phyloP scores from a whole-genome alignment of 2,888 invertebrate genomes.

The Ligdia adustata region DNA sequence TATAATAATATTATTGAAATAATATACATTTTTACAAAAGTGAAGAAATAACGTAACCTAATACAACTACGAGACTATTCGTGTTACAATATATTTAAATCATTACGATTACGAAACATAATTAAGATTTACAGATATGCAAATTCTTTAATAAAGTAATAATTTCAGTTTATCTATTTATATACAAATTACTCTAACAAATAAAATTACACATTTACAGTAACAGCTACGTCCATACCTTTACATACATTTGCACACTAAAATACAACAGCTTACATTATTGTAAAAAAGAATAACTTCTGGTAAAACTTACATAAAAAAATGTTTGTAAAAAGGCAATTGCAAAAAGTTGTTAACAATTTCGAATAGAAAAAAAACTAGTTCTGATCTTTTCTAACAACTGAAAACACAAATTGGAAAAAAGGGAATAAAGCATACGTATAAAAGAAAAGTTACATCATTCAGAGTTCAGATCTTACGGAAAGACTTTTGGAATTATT shows the following conservation, averaged over 20 bases:
- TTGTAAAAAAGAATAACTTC: slow-evolving; percentile 14
- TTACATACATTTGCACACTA: slow-evolving; percentile 38
- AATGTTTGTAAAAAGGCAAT: slow-evolving; percentile 18
- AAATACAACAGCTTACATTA: slow-evolving; percentile 38
- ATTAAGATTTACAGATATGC: slow-evolving; percentile 61
- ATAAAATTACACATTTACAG: slow-evolving; percentile 72
- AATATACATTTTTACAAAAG: slow-evolving; percentile 80
- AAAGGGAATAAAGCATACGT: slow-evolving; percentile 38
- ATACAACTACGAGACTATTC: slow-evolving; percentile 60
- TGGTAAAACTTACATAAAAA: slow-evolving; percentile 18
- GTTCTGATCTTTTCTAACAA: slow-evolving; percentile 40
- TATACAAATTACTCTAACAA: slow-evolving; percentile 63
- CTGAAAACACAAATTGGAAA: slow-evolving; percentile 40
- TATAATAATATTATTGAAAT: slow-evolving; percentile 72
- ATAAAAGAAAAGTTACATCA: slow-evolving; percentile 36
- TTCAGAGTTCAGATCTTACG: slow-evolving; percentile 52
- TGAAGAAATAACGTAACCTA: slow-evolving; percentile 65
- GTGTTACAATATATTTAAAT: slow-evolving; percentile 72
- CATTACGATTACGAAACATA: slow-evolving; percentile 43
- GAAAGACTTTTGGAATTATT: slow-evolving; percentile 31
- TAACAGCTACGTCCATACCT: slow-evolving; percentile 43
- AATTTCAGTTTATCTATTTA: slow-evolving; percentile 65
- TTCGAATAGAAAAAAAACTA: slow-evolving; percentile 30
- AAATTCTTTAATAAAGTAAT: slow-evolving; percentile 56
- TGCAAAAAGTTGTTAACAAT: slow-evolving; percentile 24